These are phyloP conservation scores for Carabus problematicus DNA, from an alignment of 2,888 invertebrate species.

Conservation along the genomic window DNA sequence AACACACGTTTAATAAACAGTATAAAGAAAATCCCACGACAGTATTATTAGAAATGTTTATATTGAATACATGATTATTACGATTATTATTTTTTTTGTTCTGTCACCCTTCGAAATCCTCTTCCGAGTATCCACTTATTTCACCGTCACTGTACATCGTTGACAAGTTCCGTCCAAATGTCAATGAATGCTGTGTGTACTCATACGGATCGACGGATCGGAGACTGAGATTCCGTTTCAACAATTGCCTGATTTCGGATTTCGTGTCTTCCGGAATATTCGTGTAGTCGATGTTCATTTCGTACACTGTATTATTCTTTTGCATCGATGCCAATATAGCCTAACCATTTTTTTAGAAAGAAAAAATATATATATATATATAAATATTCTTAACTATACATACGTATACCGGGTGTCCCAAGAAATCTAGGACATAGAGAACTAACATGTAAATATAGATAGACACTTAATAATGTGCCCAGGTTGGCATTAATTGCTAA, in stretches of 20 bases:
- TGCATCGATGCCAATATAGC: slow-evolving; percentile 48
- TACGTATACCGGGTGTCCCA: too few species aligned
- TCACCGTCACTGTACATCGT: neutral
- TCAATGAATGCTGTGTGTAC: neutral
- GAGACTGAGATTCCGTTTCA: slow-evolving; percentile 57
- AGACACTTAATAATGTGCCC: too few species aligned
- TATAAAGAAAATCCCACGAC: too few species aligned
- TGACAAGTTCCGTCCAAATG: neutral
- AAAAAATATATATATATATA: too few species aligned
- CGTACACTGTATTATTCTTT: slow-evolving; percentile 51
- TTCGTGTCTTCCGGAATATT: slow-evolving; percentile 62
- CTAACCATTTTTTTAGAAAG: slow-evolving; percentile 45
- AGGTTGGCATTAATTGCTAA: neutral
- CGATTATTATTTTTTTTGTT: neutral
- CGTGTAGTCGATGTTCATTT: slow-evolving; percentile 54
- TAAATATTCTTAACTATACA: too few species aligned
- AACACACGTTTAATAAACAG: too few species aligned
- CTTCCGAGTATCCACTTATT: neutral
- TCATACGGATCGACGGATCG: neutral
- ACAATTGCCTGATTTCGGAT: slow-evolving; percentile 59
- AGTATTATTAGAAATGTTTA: too few species aligned
- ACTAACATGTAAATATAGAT: too few species aligned
- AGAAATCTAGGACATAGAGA: too few species aligned
- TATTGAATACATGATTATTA: too few species aligned
- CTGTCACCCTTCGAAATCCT: too few species aligned